A percentile compares a stretch with the other conserved stretches of the same genome.
phyloP scores from a whole-genome alignment of 2,113 vertebrate species.

The Chitala chitala region DNA sequence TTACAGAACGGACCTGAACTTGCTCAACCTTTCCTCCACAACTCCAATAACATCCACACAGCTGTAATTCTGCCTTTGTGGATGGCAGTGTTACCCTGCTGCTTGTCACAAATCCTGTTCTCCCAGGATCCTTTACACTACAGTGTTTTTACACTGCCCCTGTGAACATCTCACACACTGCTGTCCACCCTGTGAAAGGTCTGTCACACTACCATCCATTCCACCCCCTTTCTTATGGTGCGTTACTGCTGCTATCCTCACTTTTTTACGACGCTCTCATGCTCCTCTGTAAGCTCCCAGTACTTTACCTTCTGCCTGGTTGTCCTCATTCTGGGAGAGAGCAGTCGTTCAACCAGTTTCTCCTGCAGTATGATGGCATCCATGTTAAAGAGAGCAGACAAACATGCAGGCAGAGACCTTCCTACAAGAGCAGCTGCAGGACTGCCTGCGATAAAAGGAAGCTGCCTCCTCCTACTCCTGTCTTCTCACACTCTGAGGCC shows the following conservation, averaged over 20 bases:
- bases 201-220: too few relatives aligned
- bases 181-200: not conserved
- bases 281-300: not conserved
- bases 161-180: constrained; percentile 1
- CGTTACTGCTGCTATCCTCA: not conserved
- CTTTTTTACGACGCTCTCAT: not conserved
- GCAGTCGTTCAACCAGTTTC: constrained; percentile 86
- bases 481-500: constrained; percentile 38
- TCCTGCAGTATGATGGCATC: constrained; percentile 91
- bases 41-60: not conserved
- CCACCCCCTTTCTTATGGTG: too few relatives aligned
- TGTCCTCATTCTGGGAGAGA: constrained; percentile 82
- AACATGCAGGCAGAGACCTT: constrained; percentile 42
- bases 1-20: not conserved
- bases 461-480: constrained; percentile 20
- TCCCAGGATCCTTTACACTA: not conserved
- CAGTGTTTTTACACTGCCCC: not conserved
- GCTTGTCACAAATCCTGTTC: not conserved
- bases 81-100: not conserved
- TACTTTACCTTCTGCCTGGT: constrained; percentile 79
- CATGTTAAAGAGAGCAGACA: constrained; percentile 63
- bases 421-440: constrained; percentile 27
- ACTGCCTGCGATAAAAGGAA: constrained; percentile 26
- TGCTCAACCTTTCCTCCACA: not conserved
- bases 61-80: not conserved